Evolutionary conservation across 2,888 invertebrate genomes (phyloP).

Genomic region (Nasonovia ribisnigri): DNA sequence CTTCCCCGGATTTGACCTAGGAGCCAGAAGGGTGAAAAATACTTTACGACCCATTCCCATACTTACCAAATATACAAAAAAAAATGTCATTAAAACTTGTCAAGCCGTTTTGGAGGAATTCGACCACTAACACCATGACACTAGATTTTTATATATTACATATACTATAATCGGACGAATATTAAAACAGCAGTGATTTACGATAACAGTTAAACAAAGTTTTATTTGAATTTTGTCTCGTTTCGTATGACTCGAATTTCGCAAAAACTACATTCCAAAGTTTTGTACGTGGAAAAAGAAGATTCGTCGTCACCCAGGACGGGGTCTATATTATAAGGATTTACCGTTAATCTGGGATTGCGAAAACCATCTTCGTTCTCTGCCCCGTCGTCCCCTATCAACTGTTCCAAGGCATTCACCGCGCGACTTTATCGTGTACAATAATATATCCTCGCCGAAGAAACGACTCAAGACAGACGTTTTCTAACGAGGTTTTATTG

Average conservation of each 20-base stretch:
- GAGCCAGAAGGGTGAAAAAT: too few species aligned
- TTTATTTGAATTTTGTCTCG: neutral
- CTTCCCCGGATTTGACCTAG: too few species aligned
- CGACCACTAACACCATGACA: too few species aligned
- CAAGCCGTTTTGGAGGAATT: too few species aligned
- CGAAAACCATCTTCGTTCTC: neutral
- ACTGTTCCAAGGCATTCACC: neutral
- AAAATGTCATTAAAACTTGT: too few species aligned
- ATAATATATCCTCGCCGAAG: neutral
- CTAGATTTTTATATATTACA: too few species aligned
- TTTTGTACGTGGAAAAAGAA: neutral
- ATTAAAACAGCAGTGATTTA: neutral
- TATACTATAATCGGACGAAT: neutral
- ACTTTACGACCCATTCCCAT: too few species aligned
- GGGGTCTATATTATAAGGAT: constrained; percentile 11
- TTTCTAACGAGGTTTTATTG: constrained; percentile 32
- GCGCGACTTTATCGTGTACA: neutral
- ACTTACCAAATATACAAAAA: too few species aligned
- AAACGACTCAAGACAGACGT: constrained; percentile 36
- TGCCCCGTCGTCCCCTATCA: neutral
- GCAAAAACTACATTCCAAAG: constrained; percentile 14
- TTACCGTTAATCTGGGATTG: constrained; percentile 46
- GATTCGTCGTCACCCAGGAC: constrained; percentile 25
- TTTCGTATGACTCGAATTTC: neutral
- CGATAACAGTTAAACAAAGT: neutral